Conservation (phyloP, 2,888 invertebrate genomes). For the Eupeodes latifasciatus region DNA sequence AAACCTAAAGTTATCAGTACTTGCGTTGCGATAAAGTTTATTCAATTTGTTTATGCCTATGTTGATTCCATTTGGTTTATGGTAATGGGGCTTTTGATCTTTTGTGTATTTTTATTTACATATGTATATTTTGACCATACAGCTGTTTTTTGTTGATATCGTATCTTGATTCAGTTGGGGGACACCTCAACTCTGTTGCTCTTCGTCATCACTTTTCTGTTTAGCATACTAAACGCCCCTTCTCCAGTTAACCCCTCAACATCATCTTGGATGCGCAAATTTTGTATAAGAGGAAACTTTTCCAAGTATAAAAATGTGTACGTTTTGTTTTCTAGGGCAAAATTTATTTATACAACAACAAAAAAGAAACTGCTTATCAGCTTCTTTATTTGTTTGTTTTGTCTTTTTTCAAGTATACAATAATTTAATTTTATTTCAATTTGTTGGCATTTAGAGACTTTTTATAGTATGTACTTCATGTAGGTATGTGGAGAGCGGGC, state of each 20-base stretch:
- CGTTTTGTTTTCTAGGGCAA: conserved; percentile 14
- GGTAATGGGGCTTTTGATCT: background rate
- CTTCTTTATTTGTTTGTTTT: conserved; percentile 24
- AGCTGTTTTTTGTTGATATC: conserved; percentile 61
- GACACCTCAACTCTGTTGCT: background rate
- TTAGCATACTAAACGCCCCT: background rate
- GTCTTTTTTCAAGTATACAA: conserved; percentile 5
- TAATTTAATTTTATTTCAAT: conserved; percentile 5
- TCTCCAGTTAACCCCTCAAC: background rate
- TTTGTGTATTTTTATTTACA: conserved; percentile 57
- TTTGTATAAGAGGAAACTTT: background rate
- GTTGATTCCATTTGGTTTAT: background rate
- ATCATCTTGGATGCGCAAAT: background rate
- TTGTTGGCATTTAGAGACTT: background rate
- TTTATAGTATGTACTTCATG: background rate
- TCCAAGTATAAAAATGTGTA: conserved; percentile 2
- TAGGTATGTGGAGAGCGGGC: no score
- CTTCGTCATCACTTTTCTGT: background rate
- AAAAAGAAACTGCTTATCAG: conserved; percentile 51
- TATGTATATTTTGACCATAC: conserved; percentile 39
- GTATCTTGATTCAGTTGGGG: conserved; percentile 13
- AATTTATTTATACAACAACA: background rate
- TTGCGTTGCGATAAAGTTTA: background rate
- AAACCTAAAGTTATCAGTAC: background rate
- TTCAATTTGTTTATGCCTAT: conserved; percentile 64